Evolutionary conservation across 2,888 invertebrate genomes (phyloP), one percentile per base, ranked within the genome.

Genomic region (Aphidoletes aphidimyza): DNA sequence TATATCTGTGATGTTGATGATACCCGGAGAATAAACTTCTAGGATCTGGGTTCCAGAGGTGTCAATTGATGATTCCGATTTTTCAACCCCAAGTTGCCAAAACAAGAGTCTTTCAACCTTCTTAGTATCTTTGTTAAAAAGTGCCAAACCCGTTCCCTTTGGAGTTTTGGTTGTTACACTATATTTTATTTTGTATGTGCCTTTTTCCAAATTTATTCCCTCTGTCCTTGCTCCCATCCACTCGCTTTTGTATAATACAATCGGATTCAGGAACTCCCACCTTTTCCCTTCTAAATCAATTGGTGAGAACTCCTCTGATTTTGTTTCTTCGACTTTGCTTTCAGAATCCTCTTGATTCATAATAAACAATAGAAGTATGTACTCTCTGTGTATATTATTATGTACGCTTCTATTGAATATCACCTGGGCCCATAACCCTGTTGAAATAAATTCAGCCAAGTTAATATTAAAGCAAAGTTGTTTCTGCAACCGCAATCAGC

Each of bases 1-100:
- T 59, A 59, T 59, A 14, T 59, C 59, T 30, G 59, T 59, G 59
- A 59, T 59, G 26, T 59, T 59, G 59, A 59, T 59, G 59, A 59
- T 59, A 59, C 59, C 30, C 30, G 59, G 26, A 59, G 59, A 59
- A 59, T 59, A 22, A 30, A 59, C 17, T 59, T 22, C 22, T 26
- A 59, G 59, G 26, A 26, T 5, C 26, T 22, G 59, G 9, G n/a
- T 59, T 59, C 59, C 59, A 22, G 26, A 26, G 26, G 26, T 26
- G 59, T 59, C 26, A 22, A 59, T 59, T 26, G 14, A 5, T 59
- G 59, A 22, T 59, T 59, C 59, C 9, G 59, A 59, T 26, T 22
- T 59, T 59, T 22, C 26, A 59, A 26, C 26, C 2, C 59, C 59
- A 17, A 59, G 2, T 30, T 59, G 59, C 59, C 59, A 59, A 59